phyloP scores from a whole-genome alignment of 2,113 vertebrate genomes.

The Tetrao urogallus region DNA sequence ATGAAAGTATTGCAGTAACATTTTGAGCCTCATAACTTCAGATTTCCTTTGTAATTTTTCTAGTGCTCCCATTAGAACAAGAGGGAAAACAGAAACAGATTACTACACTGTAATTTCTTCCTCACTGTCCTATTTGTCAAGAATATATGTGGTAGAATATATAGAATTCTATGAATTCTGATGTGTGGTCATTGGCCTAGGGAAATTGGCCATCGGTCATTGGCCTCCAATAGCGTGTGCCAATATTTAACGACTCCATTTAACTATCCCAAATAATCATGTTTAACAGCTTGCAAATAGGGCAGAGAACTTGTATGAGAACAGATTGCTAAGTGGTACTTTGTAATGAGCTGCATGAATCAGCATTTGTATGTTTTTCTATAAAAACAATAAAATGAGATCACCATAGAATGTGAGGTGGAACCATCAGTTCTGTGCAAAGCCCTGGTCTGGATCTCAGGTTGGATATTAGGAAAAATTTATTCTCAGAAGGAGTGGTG shows the following conservation, averaged over 20 bases:
- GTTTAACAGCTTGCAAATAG: neutral
- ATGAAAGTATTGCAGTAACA: neutral
- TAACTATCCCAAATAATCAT: neutral
- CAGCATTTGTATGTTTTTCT: neutral
- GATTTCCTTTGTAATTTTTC: conserved; percentile 2
- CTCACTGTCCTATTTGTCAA: neutral
- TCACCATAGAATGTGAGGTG: neutral
- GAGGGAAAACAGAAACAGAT: neutral
- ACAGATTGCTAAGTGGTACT: neutral
- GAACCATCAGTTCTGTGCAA: neutral
- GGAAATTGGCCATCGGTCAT: neutral
- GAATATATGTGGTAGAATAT: neutral
- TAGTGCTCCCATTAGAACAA: neutral
- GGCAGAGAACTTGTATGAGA: neutral
- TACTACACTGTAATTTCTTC: neutral
- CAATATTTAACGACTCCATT: neutral
- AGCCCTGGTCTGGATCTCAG: neutral
- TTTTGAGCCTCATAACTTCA: neutral
- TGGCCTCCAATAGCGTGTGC: neutral
- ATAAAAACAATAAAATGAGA: neutral
- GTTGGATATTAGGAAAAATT: no score
- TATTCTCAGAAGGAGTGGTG: no score
- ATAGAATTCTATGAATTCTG: neutral
- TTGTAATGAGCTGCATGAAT: neutral
- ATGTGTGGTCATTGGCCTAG: neutral